Percentiles rank a stretch among this genome's conserved stretches.
These are phyloP conservation scores for Coelopa pilipes DNA, from an alignment of 2,888 invertebrate genomes.

Conservation along the genomic window DNA sequence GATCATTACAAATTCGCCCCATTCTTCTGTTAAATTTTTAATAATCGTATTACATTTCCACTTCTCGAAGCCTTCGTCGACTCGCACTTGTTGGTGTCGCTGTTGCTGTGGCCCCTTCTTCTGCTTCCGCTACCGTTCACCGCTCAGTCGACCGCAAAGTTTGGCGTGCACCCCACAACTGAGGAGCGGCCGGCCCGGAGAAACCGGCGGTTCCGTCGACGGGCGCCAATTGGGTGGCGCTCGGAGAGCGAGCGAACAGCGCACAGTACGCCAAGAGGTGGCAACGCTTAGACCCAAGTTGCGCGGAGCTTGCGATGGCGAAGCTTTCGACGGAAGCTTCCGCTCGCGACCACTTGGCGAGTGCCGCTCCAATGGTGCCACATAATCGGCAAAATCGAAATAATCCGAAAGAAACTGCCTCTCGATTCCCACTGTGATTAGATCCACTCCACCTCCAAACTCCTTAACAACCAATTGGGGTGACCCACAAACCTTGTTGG, in stretches of 20 bases:
- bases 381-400: too few species aligned
- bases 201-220: constrained; percentile 3
- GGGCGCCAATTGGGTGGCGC: constrained; percentile 7
- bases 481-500: too few species aligned
- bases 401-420: too few species aligned
- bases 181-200: background rate
- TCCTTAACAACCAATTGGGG: too few species aligned
- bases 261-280: background rate
- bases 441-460: too few species aligned
- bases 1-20: background rate
- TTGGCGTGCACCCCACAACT: constrained; percentile 19
- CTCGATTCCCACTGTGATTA: too few species aligned
- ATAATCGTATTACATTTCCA: background rate
- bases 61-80: background rate
- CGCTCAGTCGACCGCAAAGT: constrained; percentile 18
- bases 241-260: background rate
- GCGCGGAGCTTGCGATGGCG: too few species aligned
- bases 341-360: too few species aligned
- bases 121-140: background rate
- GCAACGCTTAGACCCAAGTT: background rate
- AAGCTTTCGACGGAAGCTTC: too few species aligned
- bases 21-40: background rate
- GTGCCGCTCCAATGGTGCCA: too few species aligned
- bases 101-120: background rate
- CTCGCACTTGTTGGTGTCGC: too few species aligned